Percentiles rank a stretch among this genome's conserved stretches.
Conservation (phyloP, 2,888 invertebrate species). For the Metalampra italica region DNA sequence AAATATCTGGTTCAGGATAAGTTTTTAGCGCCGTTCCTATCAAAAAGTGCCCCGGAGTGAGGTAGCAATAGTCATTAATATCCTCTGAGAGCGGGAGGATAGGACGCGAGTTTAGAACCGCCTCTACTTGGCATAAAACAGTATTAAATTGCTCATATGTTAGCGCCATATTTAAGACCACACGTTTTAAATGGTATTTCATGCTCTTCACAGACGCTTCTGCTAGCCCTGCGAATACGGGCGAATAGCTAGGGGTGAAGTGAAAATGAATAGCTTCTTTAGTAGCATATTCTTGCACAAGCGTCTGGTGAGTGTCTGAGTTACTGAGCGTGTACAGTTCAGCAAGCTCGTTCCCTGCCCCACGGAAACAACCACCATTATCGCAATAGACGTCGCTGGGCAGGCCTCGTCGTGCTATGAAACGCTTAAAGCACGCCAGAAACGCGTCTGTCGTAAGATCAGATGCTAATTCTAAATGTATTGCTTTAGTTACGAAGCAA, state of each 20-base stretch:
- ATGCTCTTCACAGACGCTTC: constrained; percentile 2
- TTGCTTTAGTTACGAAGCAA: too few species aligned
- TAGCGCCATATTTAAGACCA: not conserved
- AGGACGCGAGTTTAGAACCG: constrained; percentile 14
- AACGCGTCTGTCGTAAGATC: too few species aligned
- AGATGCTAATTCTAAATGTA: too few species aligned
- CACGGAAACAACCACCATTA: constrained; percentile 5
- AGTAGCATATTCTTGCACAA: constrained; percentile 2
- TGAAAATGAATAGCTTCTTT: constrained; percentile 1
- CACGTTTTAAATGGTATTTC: constrained; percentile 5
- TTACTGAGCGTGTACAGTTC: constrained; percentile 3
- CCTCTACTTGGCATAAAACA: constrained; percentile 15
- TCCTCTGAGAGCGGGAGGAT: constrained; percentile 4
- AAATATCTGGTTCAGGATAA: constrained; percentile 10
- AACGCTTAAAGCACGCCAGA: too few species aligned
- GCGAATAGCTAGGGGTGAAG: constrained; percentile 1
- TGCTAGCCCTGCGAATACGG: not conserved
- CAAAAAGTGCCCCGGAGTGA: constrained; percentile 14
- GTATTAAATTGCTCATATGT: constrained; percentile 14
- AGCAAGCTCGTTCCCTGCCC: constrained; percentile 4
- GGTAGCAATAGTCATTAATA: constrained; percentile 7
- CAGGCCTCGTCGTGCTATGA: too few species aligned
- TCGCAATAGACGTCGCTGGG: constrained; percentile 6
- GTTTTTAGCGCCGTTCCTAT: constrained; percentile 7
- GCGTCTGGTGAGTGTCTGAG: constrained; percentile 5